Evolutionary conservation across 2,888 invertebrate species (phyloP).

Genomic region (Mayetiola destructor): DNA sequence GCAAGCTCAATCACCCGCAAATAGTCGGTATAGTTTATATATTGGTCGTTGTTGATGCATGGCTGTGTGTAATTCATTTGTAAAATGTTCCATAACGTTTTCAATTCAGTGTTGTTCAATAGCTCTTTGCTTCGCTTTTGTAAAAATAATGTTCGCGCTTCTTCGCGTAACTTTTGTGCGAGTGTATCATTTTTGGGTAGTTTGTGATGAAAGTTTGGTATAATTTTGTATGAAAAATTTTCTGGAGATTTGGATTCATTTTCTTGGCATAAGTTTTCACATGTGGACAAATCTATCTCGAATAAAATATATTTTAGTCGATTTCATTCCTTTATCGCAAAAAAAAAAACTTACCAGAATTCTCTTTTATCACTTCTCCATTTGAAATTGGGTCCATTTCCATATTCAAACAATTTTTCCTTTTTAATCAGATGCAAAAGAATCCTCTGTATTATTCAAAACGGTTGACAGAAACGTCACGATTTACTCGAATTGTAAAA

Average conservation of each 20-base stretch:
- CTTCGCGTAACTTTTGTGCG: slow-evolving; percentile 70
- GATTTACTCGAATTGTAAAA: too few species aligned
- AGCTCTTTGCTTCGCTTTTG: slow-evolving; percentile 72
- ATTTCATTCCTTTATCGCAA: too few species aligned
- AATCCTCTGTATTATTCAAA: too few species aligned
- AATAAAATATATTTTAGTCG: too few species aligned
- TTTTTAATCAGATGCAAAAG: too few species aligned
- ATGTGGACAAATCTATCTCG: too few species aligned
- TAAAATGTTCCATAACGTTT: slow-evolving; percentile 67
- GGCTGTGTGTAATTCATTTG: slow-evolving; percentile 69
- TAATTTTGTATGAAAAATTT: slow-evolving; percentile 37
- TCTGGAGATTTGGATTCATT: not conserved
- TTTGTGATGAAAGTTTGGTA: slow-evolving; percentile 63
- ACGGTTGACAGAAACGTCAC: too few species aligned
- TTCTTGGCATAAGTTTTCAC: too few species aligned
- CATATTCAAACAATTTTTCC: too few species aligned
- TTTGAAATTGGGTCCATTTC: too few species aligned
- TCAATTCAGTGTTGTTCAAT: slow-evolving; percentile 74
- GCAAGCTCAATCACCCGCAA: slow-evolving; percentile 61
- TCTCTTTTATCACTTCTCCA: too few species aligned
- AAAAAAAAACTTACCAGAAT: too few species aligned
- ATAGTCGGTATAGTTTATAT: slow-evolving; percentile 75
- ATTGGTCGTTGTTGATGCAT: slow-evolving; percentile 58
- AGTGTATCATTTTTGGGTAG: slow-evolving; percentile 63
- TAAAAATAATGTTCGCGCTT: slow-evolving; percentile 73